phyloP scores from a whole-genome alignment of 2,113 vertebrate species.

The Pantherophis guttatus region DNA sequence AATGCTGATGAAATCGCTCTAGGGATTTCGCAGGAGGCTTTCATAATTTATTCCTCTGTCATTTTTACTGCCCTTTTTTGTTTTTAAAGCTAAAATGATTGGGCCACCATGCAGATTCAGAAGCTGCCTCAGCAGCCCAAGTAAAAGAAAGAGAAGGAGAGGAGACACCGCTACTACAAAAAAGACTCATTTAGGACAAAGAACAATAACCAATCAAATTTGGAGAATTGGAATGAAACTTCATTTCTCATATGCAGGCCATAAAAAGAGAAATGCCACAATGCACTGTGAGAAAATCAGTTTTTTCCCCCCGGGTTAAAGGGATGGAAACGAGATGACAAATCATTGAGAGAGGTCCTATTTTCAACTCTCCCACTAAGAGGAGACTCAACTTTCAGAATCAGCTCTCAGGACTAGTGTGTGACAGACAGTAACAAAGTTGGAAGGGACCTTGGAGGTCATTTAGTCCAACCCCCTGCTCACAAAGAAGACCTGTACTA shows the following conservation, averaged over 20 bases:
- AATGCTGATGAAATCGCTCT: not conserved
- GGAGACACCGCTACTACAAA: too few species aligned
- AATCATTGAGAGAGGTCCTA: not conserved
- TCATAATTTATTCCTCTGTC: not conserved
- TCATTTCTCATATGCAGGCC: not conserved
- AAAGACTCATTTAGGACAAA: not conserved
- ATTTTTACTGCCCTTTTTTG: not conserved
- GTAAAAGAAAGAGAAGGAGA: too few species aligned
- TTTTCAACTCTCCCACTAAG: not conserved
- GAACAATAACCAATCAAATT: not conserved
- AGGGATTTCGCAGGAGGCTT: not conserved
- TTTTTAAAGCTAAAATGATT: too few species aligned
- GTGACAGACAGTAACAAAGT: too few species aligned
- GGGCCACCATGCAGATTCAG: too few species aligned
- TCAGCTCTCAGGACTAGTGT: too few species aligned
- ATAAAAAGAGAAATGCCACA: not conserved
- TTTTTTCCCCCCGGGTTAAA: not conserved
- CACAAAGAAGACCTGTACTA: too few species aligned
- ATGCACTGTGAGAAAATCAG: not conserved
- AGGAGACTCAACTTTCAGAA: not conserved
- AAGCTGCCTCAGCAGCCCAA: too few species aligned
- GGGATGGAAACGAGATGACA: not conserved
- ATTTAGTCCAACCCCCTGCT: too few species aligned
- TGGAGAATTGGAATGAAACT: not conserved
- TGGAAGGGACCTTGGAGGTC: too few species aligned